Evolutionary conservation across 2,113 vertebrate genomes (phyloP).

Genomic region (Cebidichthys violaceus): DNA sequence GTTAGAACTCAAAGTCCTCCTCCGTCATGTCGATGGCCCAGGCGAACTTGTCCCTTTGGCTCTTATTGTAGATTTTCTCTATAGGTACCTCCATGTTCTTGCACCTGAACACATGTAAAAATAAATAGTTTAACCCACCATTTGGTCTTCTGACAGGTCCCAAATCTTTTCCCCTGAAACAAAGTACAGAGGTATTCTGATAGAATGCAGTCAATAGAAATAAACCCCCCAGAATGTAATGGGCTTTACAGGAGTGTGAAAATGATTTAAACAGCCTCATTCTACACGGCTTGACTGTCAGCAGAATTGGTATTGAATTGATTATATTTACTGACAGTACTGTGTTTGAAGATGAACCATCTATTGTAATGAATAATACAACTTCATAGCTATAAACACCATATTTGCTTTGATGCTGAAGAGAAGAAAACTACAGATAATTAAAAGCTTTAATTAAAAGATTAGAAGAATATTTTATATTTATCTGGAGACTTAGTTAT

Average conservation of each 20-base stretch:
- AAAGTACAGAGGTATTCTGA: not conserved
- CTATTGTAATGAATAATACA: not conserved
- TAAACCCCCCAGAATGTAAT: not conserved
- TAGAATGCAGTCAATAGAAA: not conserved
- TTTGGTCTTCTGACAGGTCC: not conserved
- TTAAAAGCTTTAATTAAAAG: not conserved
- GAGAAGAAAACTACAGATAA: not conserved
- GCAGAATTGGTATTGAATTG: not conserved
- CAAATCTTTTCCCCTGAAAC: not conserved
- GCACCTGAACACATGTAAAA: constrained; percentile 68
- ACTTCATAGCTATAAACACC: not conserved
- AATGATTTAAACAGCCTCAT: not conserved
- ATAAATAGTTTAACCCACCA: not conserved
- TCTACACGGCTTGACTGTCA: not conserved
- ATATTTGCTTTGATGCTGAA: not conserved
- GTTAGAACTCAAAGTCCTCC: constrained; percentile 84
- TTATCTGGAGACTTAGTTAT: not conserved
- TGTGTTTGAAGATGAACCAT: not conserved
- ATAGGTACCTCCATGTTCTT: constrained; percentile 78
- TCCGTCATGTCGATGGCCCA: constrained; percentile 86
- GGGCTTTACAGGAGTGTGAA: not conserved
- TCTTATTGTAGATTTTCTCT: constrained; percentile 86
- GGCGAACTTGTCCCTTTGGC: constrained; percentile 83
- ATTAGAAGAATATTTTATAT: not conserved
- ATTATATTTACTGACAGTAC: not conserved